A percentile compares a stretch with the other conserved stretches of the same genome.
Conservation (phyloP, 2,888 invertebrate genomes). For the Lepidonotus clava region DNA sequence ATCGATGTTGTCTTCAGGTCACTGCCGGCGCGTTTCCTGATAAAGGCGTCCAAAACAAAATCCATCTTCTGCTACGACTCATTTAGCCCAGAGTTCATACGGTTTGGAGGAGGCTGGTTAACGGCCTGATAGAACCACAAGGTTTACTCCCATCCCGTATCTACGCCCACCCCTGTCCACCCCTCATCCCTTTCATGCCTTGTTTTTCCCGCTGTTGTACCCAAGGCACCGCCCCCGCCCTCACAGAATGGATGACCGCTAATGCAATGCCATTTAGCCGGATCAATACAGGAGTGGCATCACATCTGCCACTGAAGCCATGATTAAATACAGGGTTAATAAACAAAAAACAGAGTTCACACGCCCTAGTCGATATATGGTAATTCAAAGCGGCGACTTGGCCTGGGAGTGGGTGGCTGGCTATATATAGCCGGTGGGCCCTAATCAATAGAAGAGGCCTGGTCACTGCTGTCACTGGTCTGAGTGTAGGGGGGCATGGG, state of each 20-base stretch:
- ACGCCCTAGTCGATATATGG: neutral
- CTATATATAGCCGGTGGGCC: too few species aligned
- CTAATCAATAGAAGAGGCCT: too few species aligned
- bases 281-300: neutral
- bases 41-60: neutral
- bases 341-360: constrained; percentile 21
- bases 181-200: neutral
- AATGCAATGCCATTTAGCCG: constrained; percentile 18
- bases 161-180: neutral
- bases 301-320: neutral
- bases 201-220: neutral
- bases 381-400: too few species aligned
- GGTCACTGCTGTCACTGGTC: too few species aligned
- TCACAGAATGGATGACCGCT: neutral
- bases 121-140: neutral
- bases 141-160: neutral
- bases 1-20: constrained; percentile 28
- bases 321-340: constrained; percentile 21
- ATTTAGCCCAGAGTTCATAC: constrained; percentile 11
- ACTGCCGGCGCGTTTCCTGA: neutral
- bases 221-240: neutral
- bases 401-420: too few species aligned
- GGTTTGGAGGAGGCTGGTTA: neutral
- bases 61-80: neutral
- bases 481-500: too few species aligned